Evolutionary conservation across 2,888 invertebrate species (phyloP), one percentile per base, ranked within the genome.

Genomic region (Malthinus flaveolus): DNA sequence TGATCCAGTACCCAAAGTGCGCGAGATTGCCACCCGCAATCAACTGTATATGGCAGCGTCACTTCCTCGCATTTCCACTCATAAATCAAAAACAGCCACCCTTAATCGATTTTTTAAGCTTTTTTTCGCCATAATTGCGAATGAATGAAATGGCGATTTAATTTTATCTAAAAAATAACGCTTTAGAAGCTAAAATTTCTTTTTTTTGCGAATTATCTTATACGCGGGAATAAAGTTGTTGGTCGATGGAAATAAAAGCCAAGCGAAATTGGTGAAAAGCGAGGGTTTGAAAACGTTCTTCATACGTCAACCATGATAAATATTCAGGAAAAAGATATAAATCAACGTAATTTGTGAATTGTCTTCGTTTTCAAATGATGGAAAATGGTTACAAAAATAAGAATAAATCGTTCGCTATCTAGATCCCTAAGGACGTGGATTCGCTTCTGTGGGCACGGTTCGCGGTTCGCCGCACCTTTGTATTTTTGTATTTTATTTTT

Each of bases 41-140:
- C 67, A 57, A 66, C 64, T 66, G 66, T 63, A 63, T 66, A 61
- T 61, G 66, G 69, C 71, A 67, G 67, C 71, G 72, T 73, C 75
- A 73, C 73, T 75, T 74, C 74, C 73, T 74, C 68, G 60, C 71
- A 69, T 69, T 70, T 61, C 66, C 67, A 61, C 70, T 71, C 76
- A 76, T 78, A 78, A 78, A 78, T 78, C 77, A 78, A 76, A 76
- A 76, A 68, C 70, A 75, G 72, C 73, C 75, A 75, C 76, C 76
- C 77, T 72, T 73, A 73, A 75, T 75, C 74, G 72, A 65, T 74
- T 73, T 69, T 72, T 73, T 71, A 69, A 70, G 65, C 69, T 70
- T 65, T 64, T 70, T 69, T 71, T 69, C 34, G 13, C 34, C 74
- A 75, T 78, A 78, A 78, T 78, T 78, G 75, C 73, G 73, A 71